These are phyloP conservation scores for Lagorchestes hirsutus DNA, from an alignment of 2,797 vertebrate species.

Conservation along the genomic window DNA sequence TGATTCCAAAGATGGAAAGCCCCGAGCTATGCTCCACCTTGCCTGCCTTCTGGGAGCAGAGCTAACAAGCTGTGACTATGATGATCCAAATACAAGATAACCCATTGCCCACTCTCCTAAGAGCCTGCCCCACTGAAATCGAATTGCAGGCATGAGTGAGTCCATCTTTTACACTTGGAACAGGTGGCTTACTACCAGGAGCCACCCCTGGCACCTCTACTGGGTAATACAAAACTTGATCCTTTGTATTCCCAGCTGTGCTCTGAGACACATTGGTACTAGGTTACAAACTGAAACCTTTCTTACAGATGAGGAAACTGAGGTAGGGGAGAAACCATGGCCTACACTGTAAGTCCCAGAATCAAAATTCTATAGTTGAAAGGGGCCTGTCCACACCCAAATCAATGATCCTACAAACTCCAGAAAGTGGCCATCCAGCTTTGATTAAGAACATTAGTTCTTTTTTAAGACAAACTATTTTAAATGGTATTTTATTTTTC, in stretches of 20 bases:
- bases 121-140: neutral
- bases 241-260: neutral
- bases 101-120: neutral
- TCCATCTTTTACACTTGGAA: neutral
- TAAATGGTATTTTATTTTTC: neutral
- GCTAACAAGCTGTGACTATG: neutral
- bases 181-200: neutral
- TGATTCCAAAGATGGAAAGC: neutral
- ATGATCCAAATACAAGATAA: neutral
- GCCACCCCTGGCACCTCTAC: neutral
- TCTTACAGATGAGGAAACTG: neutral
- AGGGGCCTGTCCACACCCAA: neutral
- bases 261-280: neutral
- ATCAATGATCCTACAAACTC: neutral
- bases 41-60: neutral
- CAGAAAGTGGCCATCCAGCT: neutral
- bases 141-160: neutral
- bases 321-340: neutral
- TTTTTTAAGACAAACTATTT: neutral
- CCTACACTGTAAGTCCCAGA: neutral
- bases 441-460: neutral
- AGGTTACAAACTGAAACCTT: neutral
- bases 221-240: neutral
- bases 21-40: neutral
- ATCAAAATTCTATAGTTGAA: neutral